phyloP scores from a whole-genome alignment of 2,888 invertebrate species.

The Eurytoma adleriae region DNA sequence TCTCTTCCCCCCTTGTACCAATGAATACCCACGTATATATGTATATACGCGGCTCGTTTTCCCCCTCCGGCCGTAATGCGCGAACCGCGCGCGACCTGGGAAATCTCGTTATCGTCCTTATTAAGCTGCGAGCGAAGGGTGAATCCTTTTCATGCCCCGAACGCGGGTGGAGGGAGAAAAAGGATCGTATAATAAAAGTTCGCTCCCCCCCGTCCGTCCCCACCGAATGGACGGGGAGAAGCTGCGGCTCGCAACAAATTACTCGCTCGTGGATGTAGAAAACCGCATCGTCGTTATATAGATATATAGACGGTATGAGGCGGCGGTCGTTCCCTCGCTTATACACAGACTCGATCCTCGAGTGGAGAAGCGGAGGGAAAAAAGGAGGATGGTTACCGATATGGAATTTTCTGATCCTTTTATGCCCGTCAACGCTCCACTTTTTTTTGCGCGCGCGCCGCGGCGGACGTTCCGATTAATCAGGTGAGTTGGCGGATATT shows the following conservation, averaged over 20 bases:
- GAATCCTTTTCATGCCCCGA: constrained; percentile 55
- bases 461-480: neutral
- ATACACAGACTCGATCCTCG: too few species aligned
- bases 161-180: neutral
- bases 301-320: neutral
- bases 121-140: constrained; percentile 61
- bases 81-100: constrained; percentile 55
- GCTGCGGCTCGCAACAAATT: constrained; percentile 49
- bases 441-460: neutral
- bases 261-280: constrained; percentile 35
- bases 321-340: neutral
- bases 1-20: constrained; percentile 15
- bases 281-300: constrained; percentile 29
- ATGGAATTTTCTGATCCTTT: constrained; percentile 9
- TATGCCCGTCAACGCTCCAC: neutral
- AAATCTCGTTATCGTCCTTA: constrained; percentile 70
- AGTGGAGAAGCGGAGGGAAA: constrained; percentile 9
- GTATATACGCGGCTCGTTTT: neutral
- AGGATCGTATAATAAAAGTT: constrained; percentile 55
- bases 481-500: too few species aligned
- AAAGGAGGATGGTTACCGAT: constrained; percentile 25
- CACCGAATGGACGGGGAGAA: constrained; percentile 10
- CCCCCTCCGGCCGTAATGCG: constrained; percentile 50
- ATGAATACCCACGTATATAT: neutral
- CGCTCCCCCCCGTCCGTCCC: constrained; percentile 8